Conservation (phyloP, 2,888 invertebrate genomes). For the Atrina japonica region DNA sequence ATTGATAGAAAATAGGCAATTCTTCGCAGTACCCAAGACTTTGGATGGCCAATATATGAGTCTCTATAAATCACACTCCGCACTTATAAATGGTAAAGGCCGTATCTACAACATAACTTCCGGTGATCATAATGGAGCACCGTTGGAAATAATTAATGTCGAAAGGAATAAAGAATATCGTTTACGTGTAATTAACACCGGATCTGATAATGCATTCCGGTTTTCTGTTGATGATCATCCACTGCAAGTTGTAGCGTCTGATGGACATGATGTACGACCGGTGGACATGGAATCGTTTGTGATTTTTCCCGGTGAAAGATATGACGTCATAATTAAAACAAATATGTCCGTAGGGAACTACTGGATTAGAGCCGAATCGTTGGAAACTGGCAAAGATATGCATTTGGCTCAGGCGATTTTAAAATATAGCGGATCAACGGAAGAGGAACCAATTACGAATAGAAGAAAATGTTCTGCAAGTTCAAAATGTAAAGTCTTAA, state of each 20-base stretch:
- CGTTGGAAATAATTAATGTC: constrained; percentile 48
- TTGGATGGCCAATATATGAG: constrained; percentile 41
- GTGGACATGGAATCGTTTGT: constrained; percentile 28
- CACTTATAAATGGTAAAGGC: constrained; percentile 60
- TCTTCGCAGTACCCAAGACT: constrained; percentile 22
- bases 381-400: constrained; percentile 33
- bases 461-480: constrained; percentile 40
- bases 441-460: constrained; percentile 18
- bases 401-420: constrained; percentile 27
- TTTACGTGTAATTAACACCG: constrained; percentile 56
- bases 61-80: constrained; percentile 44
- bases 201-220: constrained; percentile 48
- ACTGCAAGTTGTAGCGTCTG: constrained; percentile 54
- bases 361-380: constrained; percentile 59
- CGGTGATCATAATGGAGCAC: constrained; percentile 38
- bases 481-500: constrained; percentile 52
- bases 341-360: constrained; percentile 52
- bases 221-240: constrained; percentile 58
- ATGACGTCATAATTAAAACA: constrained; percentile 56
- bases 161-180: constrained; percentile 38
- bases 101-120: constrained; percentile 26
- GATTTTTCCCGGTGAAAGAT: constrained; percentile 56
- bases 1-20: constrained; percentile 38
- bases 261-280: constrained; percentile 49
- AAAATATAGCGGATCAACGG: constrained; percentile 32